Conservation (phyloP, 2,888 invertebrate species). For the Sphaerophoria taeniata region DNA sequence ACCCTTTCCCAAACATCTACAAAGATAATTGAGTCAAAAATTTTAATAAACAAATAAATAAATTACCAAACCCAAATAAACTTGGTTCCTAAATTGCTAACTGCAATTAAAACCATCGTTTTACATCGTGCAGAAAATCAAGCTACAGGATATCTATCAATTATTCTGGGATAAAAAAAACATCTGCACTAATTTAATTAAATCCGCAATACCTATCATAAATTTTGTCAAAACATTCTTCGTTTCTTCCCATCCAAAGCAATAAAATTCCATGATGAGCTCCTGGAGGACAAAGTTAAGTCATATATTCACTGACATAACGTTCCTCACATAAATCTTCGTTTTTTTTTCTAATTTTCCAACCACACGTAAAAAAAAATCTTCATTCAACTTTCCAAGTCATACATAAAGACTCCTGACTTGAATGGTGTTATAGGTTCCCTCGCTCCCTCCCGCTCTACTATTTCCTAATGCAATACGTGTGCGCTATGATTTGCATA, state of each 20-base stretch:
- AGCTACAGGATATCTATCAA: background rate
- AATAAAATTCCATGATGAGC: background rate
- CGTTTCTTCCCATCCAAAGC: background rate
- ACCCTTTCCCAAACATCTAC: too few species aligned
- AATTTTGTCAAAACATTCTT: background rate
- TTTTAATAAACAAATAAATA: too few species aligned
- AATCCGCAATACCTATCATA: background rate
- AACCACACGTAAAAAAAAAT: too few species aligned
- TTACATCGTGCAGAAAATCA: background rate
- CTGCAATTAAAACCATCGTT: too few species aligned
- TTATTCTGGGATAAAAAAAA: background rate
- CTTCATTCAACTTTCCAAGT: too few species aligned
- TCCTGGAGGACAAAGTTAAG: slow-evolving; percentile 3
- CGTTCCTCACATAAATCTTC: slow-evolving; percentile 4
- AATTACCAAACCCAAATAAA: too few species aligned
- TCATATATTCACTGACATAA: slow-evolving; percentile 20
- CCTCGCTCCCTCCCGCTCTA: too few species aligned
- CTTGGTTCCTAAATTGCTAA: too few species aligned
- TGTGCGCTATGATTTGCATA: slow-evolving; percentile 34
- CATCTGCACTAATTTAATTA: background rate
- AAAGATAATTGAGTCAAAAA: too few species aligned
- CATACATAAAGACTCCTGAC: too few species aligned
- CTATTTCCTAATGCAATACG: too few species aligned
- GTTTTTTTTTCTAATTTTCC: background rate
- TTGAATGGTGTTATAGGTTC: too few species aligned